Base-by-base conservation (phyloP, 1,140 invertebrate genomes). In the Aphis craccivora region DNA sequence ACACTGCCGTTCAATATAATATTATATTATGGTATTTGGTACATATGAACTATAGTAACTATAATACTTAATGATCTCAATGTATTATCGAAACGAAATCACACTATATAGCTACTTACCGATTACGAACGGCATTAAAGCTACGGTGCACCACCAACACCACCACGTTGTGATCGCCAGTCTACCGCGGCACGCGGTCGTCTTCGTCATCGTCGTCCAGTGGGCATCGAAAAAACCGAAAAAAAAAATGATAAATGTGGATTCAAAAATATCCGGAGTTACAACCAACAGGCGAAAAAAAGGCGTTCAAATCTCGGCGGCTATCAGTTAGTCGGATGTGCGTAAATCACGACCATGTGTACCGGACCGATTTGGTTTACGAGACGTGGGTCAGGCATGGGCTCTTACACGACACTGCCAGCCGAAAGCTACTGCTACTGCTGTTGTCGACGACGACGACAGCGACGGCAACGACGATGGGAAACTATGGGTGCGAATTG, bases 41-140 rank as follows among this genome's bases (percentile, higher is more conserved):
- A 51, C 48, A 14, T 51, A 51, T 51, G 2, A 18, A 14, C 14
- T 48, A 14, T 0, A 14, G 45, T 51, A 51, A 14, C 37, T 23
- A 9, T 3, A 23, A 84, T 40, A 23, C 20, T 35, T 37, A 1
- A 37, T 7, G 11, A 7, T 37, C 0, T 37, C 7, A 37, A 37
- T 22, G 7, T 6, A 14, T 5, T 81, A 81, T 81, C 35, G 20
- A 35, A 35, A 37, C 35, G 20, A 37, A 81, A 81, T 81, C 35
- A 83, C 6, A 30, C 11, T 30, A 67, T 25, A 20, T 87, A 25
- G 20, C n/a, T 23, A 37, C 87, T 89, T 53, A 89, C 87, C 48
- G 48, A 89, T 89, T 48, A 89, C n/a, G 48, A 89, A 89, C n/a
- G n/a, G 87, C n/a, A n/a, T 20, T 20, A 89, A 9, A 53, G 48